Evolutionary conservation across 2,113 vertebrate species (phyloP).

Genomic region (Serilophus lunatus): DNA sequence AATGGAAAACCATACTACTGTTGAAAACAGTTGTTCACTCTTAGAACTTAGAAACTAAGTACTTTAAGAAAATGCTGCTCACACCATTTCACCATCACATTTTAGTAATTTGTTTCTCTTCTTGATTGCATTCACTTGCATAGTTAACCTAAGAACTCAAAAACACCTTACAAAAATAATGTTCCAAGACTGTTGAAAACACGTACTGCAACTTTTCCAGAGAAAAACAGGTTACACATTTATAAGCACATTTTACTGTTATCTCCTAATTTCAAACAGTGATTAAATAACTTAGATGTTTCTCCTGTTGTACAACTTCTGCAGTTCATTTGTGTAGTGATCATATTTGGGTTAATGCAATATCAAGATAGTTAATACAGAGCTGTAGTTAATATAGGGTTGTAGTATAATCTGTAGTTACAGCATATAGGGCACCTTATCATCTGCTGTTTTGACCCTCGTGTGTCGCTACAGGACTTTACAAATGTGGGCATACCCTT

Average conservation of each 20-base stretch:
- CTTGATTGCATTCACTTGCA: slow-evolving; percentile 8
- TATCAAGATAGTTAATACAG: too few species aligned
- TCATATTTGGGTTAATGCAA: not conserved
- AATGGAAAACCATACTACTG: not conserved
- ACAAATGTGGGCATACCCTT: too few species aligned
- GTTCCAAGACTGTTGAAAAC: not conserved
- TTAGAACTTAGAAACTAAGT: not conserved
- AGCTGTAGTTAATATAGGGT: too few species aligned
- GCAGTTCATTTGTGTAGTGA: not conserved
- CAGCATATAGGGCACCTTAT: too few species aligned
- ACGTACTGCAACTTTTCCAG: not conserved
- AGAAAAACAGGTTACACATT: not conserved
- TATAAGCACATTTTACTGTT: not conserved
- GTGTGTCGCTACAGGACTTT: too few species aligned
- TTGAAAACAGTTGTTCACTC: not conserved
- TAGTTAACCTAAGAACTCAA: slow-evolving; percentile 2
- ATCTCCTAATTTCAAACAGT: not conserved
- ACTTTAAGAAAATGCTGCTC: slow-evolving; percentile 33
- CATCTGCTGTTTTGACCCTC: too few species aligned
- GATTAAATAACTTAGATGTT: not conserved
- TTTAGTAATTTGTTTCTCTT: slow-evolving; percentile 17
- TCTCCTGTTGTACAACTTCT: not conserved
- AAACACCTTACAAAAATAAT: not conserved
- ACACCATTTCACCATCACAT: not conserved
- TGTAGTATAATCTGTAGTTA: too few species aligned